These are phyloP conservation scores for Euura saliciscinereae DNA, from an alignment of 1,140 invertebrate species.

Conservation along the genomic window DNA sequence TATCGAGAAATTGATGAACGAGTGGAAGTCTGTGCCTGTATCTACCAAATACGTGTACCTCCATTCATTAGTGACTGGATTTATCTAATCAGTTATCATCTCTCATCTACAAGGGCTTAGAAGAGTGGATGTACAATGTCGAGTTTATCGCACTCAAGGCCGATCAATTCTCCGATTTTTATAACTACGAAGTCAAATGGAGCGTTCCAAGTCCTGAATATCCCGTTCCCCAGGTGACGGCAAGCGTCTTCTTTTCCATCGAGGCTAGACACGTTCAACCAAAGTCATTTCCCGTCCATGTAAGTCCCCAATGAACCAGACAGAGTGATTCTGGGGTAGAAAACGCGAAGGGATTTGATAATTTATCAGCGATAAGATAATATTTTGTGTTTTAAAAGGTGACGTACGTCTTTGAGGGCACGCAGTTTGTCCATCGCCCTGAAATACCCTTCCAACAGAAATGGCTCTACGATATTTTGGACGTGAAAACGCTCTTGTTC, in stretches of 20 bases:
- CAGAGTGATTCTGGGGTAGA: too few species aligned
- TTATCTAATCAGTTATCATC: too few species aligned
- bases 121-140: constrained; percentile 38
- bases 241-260: constrained; percentile 34
- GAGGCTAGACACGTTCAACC: constrained; percentile 22
- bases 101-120: constrained; percentile 25
- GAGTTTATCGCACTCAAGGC: constrained; percentile 25
- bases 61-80: too few species aligned
- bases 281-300: constrained; percentile 31
- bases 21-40: constrained; percentile 36
- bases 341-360: too few species aligned
- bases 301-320: constrained; percentile 20
- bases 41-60: neutral
- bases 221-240: constrained; percentile 41
- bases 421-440: constrained; percentile 31
- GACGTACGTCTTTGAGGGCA: constrained; percentile 38
- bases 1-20: constrained; percentile 32
- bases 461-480: constrained; percentile 39
- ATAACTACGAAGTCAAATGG: constrained; percentile 40
- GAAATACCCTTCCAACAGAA: constrained; percentile 34
- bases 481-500: constrained; percentile 30
- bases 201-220: constrained; percentile 37
- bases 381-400: constrained; percentile 19
- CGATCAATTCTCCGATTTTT: constrained; percentile 25
- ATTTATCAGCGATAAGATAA: too few species aligned